phyloP scores from a whole-genome alignment of 64 coral and sea anemone genomes.

The Montipora cactus region DNA sequence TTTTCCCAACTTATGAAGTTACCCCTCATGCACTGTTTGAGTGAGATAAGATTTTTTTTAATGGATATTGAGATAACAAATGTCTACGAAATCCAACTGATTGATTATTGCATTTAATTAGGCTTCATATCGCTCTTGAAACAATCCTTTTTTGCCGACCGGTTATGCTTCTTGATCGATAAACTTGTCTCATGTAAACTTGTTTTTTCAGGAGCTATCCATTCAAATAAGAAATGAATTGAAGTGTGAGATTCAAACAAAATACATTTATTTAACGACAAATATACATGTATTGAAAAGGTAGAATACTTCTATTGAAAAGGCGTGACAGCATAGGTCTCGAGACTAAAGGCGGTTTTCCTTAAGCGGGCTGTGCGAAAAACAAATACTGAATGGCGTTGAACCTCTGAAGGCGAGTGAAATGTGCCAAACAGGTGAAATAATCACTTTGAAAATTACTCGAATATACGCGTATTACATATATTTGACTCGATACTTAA shows the following conservation, averaged over 20 bases:
- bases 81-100: background rate
- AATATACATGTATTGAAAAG: slow-evolving; percentile 58
- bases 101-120: background rate
- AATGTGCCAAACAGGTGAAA: slow-evolving; percentile 42
- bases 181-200: slow-evolving; percentile 72
- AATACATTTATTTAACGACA: slow-evolving; percentile 58
- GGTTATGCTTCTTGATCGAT: background rate
- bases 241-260: slow-evolving; percentile 75
- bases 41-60: background rate
- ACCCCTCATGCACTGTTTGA: slow-evolving; percentile 8
- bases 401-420: background rate
- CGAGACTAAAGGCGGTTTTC: slow-evolving; percentile 23
- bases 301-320: slow-evolving; percentile 74
- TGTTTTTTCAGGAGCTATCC: slow-evolving; percentile 56
- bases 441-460: slow-evolving; percentile 40
- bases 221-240: slow-evolving; percentile 66
- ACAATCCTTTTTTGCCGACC: background rate
- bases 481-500: slow-evolving; percentile 64
- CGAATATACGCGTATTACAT: slow-evolving; percentile 68
- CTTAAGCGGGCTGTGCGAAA: slow-evolving; percentile 25
- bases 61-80: background rate
- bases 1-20: background rate
- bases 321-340: slow-evolving; percentile 48
- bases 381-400: background rate
- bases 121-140: background rate